Evolutionary conservation across 2,888 invertebrate genomes (phyloP).

Genomic region (Molanna angustata): DNA sequence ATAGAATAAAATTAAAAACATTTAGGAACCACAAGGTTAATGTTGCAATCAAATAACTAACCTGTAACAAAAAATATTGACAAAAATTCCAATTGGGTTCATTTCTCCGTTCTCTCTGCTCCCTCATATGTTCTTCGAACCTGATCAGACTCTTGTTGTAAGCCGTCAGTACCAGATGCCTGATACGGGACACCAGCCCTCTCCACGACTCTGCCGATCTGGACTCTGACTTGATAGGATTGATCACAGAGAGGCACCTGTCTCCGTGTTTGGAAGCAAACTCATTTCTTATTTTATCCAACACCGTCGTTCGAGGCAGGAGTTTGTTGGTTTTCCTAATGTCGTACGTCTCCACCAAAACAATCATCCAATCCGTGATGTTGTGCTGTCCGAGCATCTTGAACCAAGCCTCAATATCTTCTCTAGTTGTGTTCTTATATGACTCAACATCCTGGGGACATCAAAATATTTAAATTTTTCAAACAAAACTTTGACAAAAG

Average conservation of each 20-base stretch:
- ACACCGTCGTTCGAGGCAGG: conserved; percentile 85
- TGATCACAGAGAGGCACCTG: conserved; percentile 86
- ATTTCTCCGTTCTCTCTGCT: conserved; percentile 85
- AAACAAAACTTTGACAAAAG: too few relatives aligned
- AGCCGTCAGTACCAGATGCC: conserved; percentile 79
- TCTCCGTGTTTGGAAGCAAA: conserved; percentile 87
- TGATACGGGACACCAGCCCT: conserved; percentile 75
- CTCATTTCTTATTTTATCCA: conserved; percentile 92
- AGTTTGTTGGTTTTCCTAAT: conserved; percentile 88
- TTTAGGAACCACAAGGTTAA: too few relatives aligned
- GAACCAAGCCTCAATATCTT: conserved; percentile 88
- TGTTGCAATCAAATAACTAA: too few relatives aligned
- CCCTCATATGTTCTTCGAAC: conserved; percentile 88
- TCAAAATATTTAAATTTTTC: too few relatives aligned
- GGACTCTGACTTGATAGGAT: conserved; percentile 86
- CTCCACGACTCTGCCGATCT: conserved; percentile 90
- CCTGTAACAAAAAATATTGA: conserved; percentile 90
- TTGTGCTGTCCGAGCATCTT: conserved; percentile 71
- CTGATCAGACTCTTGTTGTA: conserved; percentile 82
- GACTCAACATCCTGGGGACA: conserved; percentile 88
- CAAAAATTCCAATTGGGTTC: conserved; percentile 93
- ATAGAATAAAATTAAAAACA: too few relatives aligned
- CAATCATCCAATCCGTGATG: conserved; percentile 89
- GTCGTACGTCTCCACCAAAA: conserved; percentile 89
- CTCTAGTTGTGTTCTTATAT: conserved; percentile 83